Evolutionary conservation across 2,797 vertebrate genomes (phyloP).

Genomic region (Paratrypauchen microcephalus): DNA sequence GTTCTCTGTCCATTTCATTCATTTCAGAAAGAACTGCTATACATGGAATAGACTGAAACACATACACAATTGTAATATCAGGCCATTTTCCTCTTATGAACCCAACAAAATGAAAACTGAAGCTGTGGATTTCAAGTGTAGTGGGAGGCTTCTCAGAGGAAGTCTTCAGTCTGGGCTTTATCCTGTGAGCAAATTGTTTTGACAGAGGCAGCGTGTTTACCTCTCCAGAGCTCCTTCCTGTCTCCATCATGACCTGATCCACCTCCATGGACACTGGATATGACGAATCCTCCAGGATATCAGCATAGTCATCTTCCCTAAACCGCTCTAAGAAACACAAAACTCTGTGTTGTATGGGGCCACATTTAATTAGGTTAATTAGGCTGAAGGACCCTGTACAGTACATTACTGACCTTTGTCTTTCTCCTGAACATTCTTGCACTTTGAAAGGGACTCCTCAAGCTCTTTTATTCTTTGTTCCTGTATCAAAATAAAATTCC

Average conservation of each 20-base stretch:
- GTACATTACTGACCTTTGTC: slow-evolving; percentile 77
- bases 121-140: slow-evolving; percentile 24
- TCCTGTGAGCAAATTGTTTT: slow-evolving; percentile 68
- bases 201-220: slow-evolving; percentile 66
- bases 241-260: slow-evolving; percentile 70
- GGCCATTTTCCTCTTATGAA: slow-evolving; percentile 12
- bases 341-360: neutral
- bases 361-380: neutral
- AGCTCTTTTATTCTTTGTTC: slow-evolving; percentile 91
- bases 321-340: slow-evolving; percentile 62
- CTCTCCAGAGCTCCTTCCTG: slow-evolving; percentile 76
- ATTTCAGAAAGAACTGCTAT: slow-evolving; percentile 73
- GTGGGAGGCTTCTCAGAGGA: slow-evolving; percentile 61
- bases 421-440: slow-evolving; percentile 85
- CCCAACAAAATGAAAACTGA: slow-evolving; percentile 17
- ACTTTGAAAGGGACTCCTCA: slow-evolving; percentile 83
- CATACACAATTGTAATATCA: slow-evolving; percentile 13
- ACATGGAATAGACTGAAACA: slow-evolving; percentile 70
- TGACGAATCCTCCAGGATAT: slow-evolving; percentile 75
- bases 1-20: slow-evolving; percentile 65
- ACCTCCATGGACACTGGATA: slow-evolving; percentile 72
- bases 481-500: slow-evolving; percentile 59
- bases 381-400: neutral
- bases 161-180: slow-evolving; percentile 67
- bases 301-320: slow-evolving; percentile 82